Evolutionary conservation across 2,797 vertebrate genomes (phyloP).

Genomic region (Gadopsis bispinosus): DNA sequence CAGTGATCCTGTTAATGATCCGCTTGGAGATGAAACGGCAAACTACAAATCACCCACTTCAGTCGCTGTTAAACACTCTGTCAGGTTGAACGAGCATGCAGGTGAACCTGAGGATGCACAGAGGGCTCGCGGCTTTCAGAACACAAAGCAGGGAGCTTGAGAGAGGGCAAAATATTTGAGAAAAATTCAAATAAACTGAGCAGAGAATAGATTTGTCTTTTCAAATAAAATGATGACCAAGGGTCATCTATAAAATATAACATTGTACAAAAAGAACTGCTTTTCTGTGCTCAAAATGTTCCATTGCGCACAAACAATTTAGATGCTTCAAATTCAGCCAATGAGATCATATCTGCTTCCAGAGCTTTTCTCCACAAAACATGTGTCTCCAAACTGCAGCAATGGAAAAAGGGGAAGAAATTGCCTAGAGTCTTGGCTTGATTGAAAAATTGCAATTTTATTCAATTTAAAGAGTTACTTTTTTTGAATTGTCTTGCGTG

Average conservation of each 20-base stretch:
- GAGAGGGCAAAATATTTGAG: neutral
- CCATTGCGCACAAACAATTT: neutral
- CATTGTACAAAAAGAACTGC: neutral
- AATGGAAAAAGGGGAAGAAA: slow-evolving; percentile 1
- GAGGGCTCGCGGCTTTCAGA: neutral
- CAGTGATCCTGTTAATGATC: neutral
- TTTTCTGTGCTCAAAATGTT: neutral
- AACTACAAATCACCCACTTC: neutral
- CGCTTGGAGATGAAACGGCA: neutral
- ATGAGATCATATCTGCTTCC: slow-evolving; percentile 16
- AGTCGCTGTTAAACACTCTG: neutral
- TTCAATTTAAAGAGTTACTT: slow-evolving; percentile 29
- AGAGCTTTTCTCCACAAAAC: slow-evolving; percentile 26
- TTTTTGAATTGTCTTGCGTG: slow-evolving; percentile 8
- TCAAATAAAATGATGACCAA: neutral
- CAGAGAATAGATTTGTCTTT: neutral
- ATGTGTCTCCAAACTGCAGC: slow-evolving; percentile 1
- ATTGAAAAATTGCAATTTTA: slow-evolving; percentile 39
- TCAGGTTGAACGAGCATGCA: neutral
- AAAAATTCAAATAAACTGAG: neutral
- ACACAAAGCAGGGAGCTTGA: neutral
- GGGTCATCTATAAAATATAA: neutral
- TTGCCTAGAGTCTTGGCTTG: slow-evolving; percentile 31
- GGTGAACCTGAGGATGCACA: neutral
- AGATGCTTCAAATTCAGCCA: neutral